These are phyloP conservation scores for Tipula unca DNA, from an alignment of 2,888 invertebrate genomes.

Conservation along the genomic window DNA sequence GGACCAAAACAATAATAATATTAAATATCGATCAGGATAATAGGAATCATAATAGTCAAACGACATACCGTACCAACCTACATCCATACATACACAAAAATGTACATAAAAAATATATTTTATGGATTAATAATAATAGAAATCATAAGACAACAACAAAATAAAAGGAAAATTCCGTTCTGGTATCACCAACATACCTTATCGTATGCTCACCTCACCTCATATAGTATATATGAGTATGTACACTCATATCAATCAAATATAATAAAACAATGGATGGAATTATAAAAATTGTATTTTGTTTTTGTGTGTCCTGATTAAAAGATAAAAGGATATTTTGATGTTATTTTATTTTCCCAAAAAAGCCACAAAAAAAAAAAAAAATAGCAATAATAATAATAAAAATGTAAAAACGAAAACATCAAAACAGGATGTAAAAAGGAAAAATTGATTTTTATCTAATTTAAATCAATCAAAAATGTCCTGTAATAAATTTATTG, in stretches of 20 bases:
- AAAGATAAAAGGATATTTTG: neutral
- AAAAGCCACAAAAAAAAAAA: neutral
- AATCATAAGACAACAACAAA: neutral
- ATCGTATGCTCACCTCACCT: neutral
- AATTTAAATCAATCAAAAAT: slow-evolving; percentile 14
- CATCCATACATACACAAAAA: too few relatives aligned
- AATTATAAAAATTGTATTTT: neutral
- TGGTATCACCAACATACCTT: neutral
- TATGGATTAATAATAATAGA: neutral
- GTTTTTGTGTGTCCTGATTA: neutral
- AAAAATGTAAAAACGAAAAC: neutral
- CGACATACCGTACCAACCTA: neutral
- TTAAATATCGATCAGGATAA: neutral
- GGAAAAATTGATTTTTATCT: slow-evolving; percentile 14
- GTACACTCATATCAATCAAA: neutral
- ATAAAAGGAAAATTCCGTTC: neutral
- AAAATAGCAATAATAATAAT: neutral
- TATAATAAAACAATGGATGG: neutral
- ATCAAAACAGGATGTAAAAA: neutral
- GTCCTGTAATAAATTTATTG: slow-evolving; percentile 8
- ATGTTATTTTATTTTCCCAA: neutral
- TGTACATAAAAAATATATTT: neutral
- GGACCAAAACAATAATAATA: neutral
- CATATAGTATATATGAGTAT: too few relatives aligned
- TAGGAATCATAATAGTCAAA: neutral